Evolutionary conservation across 2,888 invertebrate genomes (phyloP), one percentile per base, ranked within the genome.

Genomic region (Congeria kusceri): DNA sequence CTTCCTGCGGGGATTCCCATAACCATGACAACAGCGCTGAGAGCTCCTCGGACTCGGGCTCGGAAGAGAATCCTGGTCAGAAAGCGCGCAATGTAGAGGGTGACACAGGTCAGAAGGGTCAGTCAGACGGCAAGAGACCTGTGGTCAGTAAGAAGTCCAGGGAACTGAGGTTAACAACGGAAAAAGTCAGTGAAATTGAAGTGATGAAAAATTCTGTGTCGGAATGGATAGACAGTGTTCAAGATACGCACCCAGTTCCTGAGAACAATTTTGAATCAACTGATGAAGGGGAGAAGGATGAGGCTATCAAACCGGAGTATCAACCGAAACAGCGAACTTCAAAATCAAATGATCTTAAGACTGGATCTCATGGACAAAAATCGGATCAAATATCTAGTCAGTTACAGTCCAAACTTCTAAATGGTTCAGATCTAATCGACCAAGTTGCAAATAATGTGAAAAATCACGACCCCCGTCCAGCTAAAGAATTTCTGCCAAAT

Each of bases 11-110:
- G 15, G 80, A 80, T 28, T 87, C 77, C 23, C 80, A 83, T 67
- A 81, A 83, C 47, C 85, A 83, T 53, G 85, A 77, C 7, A 84
- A 80, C 61, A 85, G 77, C 57, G 80, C 69, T 1, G 80, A 80
- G 20, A 80, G 83, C 66, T 80, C 80, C 1, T 83, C 83, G 13
- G 80, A 80, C 39, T 80, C 77, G 5, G 83, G 77, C 18, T 18
- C 73, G 0, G 83, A 83, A 3, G 83, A 83, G 58, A 47, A 47
- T 28, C 47, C 58, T 39, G 73, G 59, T 20, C 69, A 76, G 49
- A 80, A 72, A 67, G 64, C 63, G 0, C 68, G 64, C n/a, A 66
- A 69, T 46, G 25, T 29, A 20, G 64, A 49, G 28, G 58, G 25
- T 27, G 59, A 20, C n/a, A 32, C 13, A 13, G 23, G 28, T 29